Conservation (phyloP, 2,888 invertebrate species). For the Athripsodes cinereus region DNA sequence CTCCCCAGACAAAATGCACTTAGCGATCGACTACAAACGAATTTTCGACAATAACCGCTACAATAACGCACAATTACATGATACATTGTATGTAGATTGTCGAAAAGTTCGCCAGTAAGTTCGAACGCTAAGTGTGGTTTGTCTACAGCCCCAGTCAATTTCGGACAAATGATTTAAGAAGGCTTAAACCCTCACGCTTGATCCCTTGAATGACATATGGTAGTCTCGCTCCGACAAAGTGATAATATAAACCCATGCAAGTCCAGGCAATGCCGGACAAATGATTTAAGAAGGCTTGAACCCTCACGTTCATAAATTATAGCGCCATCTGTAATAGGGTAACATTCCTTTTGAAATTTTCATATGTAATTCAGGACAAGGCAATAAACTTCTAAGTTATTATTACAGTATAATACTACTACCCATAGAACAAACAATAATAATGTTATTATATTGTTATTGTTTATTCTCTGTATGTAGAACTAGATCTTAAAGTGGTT, state of each 20-base stretch:
- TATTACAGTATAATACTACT: not conserved
- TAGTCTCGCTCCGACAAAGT: too few relatives aligned
- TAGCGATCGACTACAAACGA: too few relatives aligned
- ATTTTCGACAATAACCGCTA: too few relatives aligned
- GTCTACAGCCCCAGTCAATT: too few relatives aligned
- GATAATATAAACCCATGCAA: too few relatives aligned
- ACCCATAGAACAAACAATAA: not conserved
- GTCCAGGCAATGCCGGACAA: not conserved
- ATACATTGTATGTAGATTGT: too few relatives aligned
- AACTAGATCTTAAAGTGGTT: too few relatives aligned
- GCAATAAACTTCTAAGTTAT: not conserved
- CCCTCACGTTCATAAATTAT: not conserved
- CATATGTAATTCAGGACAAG: not conserved
- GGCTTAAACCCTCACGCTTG: not conserved
- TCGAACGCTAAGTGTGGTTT: too few relatives aligned
- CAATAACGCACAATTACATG: too few relatives aligned
- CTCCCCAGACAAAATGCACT: too few relatives aligned
- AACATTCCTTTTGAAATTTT: constrained; percentile 1
- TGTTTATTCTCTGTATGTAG: not conserved
- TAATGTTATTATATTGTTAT: not conserved
- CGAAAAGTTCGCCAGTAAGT: too few relatives aligned
- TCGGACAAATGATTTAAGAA: not conserved
- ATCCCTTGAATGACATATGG: too few relatives aligned
- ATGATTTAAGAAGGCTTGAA: not conserved
- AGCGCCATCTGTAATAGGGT: not conserved